Percentiles rank a stretch among this genome's conserved stretches.
These are phyloP conservation scores for Aphidius gifuensis DNA, from an alignment of 1,140 invertebrate species.

Conservation along the genomic window DNA sequence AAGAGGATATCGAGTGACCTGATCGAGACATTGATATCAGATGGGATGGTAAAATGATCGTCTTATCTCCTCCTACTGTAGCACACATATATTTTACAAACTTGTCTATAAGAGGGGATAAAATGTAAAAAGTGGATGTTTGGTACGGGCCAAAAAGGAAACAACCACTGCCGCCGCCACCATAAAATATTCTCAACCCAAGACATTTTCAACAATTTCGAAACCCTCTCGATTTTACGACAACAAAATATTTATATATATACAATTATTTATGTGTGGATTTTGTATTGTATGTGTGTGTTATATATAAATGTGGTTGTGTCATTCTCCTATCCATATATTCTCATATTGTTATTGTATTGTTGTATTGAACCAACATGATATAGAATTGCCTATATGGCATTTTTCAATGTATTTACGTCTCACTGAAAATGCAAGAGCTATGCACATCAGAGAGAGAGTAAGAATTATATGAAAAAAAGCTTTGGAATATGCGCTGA, in stretches of 20 bases:
- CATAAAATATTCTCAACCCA: constrained; percentile 33
- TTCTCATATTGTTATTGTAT: neutral
- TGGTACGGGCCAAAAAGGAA: constrained; percentile 38
- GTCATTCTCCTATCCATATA: constrained; percentile 3
- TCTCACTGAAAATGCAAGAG: no score
- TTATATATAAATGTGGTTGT: constrained; percentile 8
- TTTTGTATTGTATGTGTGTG: no score
- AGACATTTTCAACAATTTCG: constrained; percentile 21
- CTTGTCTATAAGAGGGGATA: neutral
- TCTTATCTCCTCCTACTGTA: constrained; percentile 22
- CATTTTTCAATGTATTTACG: no score
- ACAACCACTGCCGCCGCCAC: constrained; percentile 27
- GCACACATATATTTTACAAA: constrained; percentile 7
- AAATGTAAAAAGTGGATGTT: constrained; percentile 31
- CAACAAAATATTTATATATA: constrained; percentile 26
- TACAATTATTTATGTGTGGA: no score
- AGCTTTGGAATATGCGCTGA: no score
- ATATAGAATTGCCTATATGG: no score
- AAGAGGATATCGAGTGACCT: constrained; percentile 26
- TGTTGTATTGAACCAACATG: neutral
- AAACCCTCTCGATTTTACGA: constrained; percentile 23
- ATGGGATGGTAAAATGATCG: constrained; percentile 30
- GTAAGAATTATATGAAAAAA: neutral
- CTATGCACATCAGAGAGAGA: neutral
- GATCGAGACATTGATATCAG: constrained; percentile 37